A percentile compares a stretch with the other conserved stretches of the same genome.
Conservation (phyloP, 2,797 vertebrate species). For the Miichthys miiuy region DNA sequence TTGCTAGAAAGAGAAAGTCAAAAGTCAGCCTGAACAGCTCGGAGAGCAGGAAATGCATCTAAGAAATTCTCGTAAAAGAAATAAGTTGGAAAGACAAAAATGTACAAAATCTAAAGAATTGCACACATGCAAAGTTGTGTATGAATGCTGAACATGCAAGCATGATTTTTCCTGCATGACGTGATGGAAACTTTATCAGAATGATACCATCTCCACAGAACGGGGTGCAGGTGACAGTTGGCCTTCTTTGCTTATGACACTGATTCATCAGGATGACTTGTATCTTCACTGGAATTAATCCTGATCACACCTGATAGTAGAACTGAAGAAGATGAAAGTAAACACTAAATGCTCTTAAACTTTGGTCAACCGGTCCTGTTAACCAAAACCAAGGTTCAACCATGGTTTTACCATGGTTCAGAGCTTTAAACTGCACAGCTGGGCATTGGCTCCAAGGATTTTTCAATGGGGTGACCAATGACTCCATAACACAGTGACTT, state of each 20-base stretch:
- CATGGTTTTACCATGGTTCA: background rate
- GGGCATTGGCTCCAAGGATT: background rate
- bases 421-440: background rate
- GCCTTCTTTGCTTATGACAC: background rate
- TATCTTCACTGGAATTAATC: background rate
- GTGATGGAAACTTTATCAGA: no score
- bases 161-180: no score
- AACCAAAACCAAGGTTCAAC: background rate
- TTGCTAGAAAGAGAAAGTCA: constrained; percentile 14
- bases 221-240: no score
- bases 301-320: background rate
- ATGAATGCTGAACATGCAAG: background rate
- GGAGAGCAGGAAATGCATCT: background rate
- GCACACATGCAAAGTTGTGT: background rate
- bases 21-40: background rate
- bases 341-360: background rate
- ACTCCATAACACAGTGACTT: no score
- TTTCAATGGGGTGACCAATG: no score
- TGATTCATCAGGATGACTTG: background rate
- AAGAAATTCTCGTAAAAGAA: background rate
- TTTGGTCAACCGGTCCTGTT: background rate
- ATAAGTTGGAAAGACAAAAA: background rate
- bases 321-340: background rate
- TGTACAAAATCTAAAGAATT: background rate
- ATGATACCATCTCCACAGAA: background rate